Evolutionary conservation across 1,140 invertebrate genomes (phyloP), one percentile per base, ranked within the genome.

Genomic region (Dendroctonus ponderosae): DNA sequence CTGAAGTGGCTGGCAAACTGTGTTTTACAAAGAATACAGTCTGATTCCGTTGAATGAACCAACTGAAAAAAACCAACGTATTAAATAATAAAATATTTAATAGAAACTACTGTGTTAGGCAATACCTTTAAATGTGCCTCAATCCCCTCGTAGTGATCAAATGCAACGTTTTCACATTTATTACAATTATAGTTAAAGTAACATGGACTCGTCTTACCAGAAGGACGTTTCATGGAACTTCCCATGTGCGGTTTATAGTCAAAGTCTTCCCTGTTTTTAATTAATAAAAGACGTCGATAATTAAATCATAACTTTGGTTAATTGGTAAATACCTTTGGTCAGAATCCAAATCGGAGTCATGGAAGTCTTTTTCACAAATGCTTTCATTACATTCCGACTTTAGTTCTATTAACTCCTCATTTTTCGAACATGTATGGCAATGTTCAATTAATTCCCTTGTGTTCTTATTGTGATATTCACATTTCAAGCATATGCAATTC

Each of bases 1-100:
- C 50, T 46, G 14, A 60, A 67, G 6, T 41, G 14, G 15, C 54
- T 60, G 26, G 5, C 14, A 38, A 37, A 54, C 39, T 67, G 26
- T 12, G 41, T 12, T 12, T 52, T 12, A 51, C 65, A 67, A 44
- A 67, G 15, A 43, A 66, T 66, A 48, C 63, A 66, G 9, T 49
- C 51, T 11, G 40, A 37, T 51, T 59, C 56, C 9, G 26, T n/a
- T 6, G 15, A 15, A 46, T 66, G 63, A 6, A 42, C 8, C 8
- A 6, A 6, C 62, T 65, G 50, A 46, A 63, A 58, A 43, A 8
- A 51, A 51, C 14, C 49, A 51, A 15, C 49, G 49, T 7, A 8
- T 8, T 51, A 0, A n/a, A 8, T 9, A 15, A 51, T 46, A 46
- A 11, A 12, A 12, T 11, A 46, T 2, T 46, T 12, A 46, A 12